Percentiles rank a stretch among this genome's conserved stretches.
phyloP scores from a whole-genome alignment of 2,113 vertebrate genomes.

The Tympanuchus pallidicinctus region DNA sequence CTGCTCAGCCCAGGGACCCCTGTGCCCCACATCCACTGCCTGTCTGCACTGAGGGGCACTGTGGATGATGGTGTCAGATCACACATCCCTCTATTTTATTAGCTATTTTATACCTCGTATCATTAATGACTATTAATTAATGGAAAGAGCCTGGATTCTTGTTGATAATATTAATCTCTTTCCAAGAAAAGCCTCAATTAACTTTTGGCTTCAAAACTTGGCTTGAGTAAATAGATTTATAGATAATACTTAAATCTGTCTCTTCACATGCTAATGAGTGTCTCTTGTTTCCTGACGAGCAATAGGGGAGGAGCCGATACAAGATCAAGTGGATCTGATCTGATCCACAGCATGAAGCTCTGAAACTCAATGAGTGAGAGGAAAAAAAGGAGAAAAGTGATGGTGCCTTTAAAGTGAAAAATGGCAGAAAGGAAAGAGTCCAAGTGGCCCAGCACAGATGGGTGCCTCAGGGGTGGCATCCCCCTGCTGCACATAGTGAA shows the following conservation, averaged over 20 bases:
- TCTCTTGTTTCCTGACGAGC: background rate
- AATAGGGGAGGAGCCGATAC: background rate
- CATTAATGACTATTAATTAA: background rate
- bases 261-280: background rate
- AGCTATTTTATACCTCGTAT: background rate
- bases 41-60: background rate
- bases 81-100: background rate
- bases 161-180: background rate
- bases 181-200: background rate
- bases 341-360: background rate
- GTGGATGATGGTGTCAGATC: fast-evolving
- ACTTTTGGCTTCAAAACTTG: background rate
- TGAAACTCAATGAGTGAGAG: background rate
- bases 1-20: background rate
- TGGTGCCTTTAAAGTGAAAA: background rate
- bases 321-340: background rate
- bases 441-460: background rate
- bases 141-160: background rate
- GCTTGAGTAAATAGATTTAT: background rate
- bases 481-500: background rate
- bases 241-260: background rate
- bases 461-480: no score
- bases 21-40: fast-evolving
- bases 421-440: background rate
- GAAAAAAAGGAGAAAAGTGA: background rate